These are phyloP conservation scores for Prorops nasuta DNA, from an alignment of 1,140 invertebrate species.

Conservation along the genomic window DNA sequence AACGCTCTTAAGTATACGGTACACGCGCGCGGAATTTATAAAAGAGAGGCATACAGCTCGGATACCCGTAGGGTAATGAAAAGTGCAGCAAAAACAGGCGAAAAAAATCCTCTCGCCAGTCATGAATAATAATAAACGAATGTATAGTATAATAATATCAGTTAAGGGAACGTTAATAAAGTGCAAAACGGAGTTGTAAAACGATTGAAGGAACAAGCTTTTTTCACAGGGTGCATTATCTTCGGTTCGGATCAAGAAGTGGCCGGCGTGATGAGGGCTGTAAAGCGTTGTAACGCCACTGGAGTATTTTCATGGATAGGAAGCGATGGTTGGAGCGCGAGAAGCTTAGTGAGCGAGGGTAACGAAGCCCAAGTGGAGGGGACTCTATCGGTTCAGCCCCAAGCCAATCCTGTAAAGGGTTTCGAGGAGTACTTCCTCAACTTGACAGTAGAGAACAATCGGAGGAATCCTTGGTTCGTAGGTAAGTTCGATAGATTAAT, in stretches of 20 bases:
- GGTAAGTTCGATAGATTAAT: too few relatives aligned
- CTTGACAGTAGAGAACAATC: constrained; percentile 82
- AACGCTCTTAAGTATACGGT: too few relatives aligned
- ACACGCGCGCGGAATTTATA: too few relatives aligned
- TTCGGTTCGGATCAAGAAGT: constrained; percentile 97
- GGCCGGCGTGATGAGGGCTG: constrained; percentile 88
- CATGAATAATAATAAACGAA: too few relatives aligned
- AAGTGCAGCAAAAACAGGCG: too few relatives aligned
- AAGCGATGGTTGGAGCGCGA: constrained; percentile 88
- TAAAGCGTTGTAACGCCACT: constrained; percentile 82
- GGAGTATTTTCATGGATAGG: constrained; percentile 93
- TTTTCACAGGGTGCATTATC: constrained; percentile 81
- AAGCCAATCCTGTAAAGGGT: constrained; percentile 81
- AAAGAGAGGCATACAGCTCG: too few relatives aligned
- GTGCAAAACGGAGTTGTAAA: too few relatives aligned
- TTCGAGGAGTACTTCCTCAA: constrained; percentile 88
- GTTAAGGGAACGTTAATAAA: too few relatives aligned
- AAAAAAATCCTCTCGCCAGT: too few relatives aligned
- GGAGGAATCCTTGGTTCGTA: constrained; percentile 89
- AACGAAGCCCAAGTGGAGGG: constrained; percentile 87
- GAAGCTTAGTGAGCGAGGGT: constrained; percentile 79
- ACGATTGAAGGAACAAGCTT: too few relatives aligned
- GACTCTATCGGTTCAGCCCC: constrained; percentile 88
- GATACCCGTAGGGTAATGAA: too few relatives aligned
- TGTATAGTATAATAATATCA: too few relatives aligned